Evolutionary conservation across 2,888 invertebrate species (phyloP).

Genomic region (Apotomis betuletana): DNA sequence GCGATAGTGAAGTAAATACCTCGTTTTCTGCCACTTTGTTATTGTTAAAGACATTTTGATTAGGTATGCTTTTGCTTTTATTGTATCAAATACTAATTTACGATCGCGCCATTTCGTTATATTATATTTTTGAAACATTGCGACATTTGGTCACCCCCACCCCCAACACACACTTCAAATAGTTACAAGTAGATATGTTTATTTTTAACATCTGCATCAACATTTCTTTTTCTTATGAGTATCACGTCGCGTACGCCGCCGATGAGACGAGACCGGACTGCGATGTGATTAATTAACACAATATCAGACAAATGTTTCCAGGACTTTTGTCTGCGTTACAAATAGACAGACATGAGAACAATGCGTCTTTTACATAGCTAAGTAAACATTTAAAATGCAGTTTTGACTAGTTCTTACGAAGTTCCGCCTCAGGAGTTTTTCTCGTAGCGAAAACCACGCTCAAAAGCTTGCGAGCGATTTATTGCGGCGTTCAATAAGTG

Average conservation of each 20-base stretch:
- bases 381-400: background rate
- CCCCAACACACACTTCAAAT: background rate
- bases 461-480: no score
- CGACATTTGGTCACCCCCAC: background rate
- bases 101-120: no score
- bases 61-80: no score
- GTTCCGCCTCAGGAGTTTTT: no score
- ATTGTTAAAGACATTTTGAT: no score
- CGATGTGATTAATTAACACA: constrained; percentile 12
- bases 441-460: no score
- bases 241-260: constrained; percentile 19
- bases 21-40: no score
- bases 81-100: no score
- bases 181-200: background rate
- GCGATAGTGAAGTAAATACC: no score
- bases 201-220: constrained; percentile 19
- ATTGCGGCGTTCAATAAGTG: no score
- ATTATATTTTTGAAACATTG: no score
- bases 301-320: constrained; percentile 1
- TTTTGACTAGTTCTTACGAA: background rate
- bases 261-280: background rate
- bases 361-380: constrained; percentile 1
- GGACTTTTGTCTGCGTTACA: constrained; percentile 7
- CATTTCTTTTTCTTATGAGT: constrained; percentile 16
- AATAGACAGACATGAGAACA: constrained; percentile 16